These are phyloP conservation scores for Cyclura pinguis DNA, from an alignment of 2,797 vertebrate species.

Conservation along the genomic window DNA sequence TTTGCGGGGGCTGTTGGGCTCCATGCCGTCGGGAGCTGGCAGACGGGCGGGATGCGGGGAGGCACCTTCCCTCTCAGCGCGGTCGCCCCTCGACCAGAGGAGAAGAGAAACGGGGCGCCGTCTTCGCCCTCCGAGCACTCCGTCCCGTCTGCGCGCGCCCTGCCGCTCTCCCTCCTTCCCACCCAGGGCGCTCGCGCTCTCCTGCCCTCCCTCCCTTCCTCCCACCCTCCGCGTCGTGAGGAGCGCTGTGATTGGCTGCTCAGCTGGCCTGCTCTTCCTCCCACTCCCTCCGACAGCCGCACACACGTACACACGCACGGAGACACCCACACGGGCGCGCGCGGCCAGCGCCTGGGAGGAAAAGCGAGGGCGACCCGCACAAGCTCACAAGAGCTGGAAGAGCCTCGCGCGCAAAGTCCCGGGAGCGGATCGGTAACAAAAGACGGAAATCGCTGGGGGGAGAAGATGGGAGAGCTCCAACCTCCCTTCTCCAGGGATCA, in stretches of 20 bases:
- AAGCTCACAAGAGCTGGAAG: too few species aligned
- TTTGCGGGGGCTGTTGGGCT: constrained; percentile 90
- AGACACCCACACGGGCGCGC: neutral
- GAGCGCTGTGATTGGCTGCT: constrained; percentile 27
- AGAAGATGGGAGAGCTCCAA: neutral
- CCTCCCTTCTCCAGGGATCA: neutral
- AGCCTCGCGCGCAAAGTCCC: neutral
- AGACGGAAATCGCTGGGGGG: neutral
- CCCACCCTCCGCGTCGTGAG: constrained; percentile 5
- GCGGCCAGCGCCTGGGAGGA: neutral
- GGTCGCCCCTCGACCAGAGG: too few species aligned
- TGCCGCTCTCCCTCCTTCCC: neutral
- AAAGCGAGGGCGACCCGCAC: neutral
- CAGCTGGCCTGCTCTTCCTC: constrained; percentile 29
- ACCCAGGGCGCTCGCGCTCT: neutral
- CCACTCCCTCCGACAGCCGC: neutral
- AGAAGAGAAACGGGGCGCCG: too few species aligned
- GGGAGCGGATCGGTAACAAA: neutral
- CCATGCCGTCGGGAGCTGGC: constrained; percentile 78
- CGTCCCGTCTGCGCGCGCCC: neutral
- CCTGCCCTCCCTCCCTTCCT: constrained; percentile 17
- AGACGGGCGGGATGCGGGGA: too few species aligned
- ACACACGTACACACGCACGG: too few species aligned
- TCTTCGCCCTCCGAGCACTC: neutral
- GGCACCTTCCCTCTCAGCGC: too few species aligned